These are phyloP conservation scores for Sigmodon hispidus DNA, from an alignment of 2,113 vertebrate genomes.

Conservation along the genomic window DNA sequence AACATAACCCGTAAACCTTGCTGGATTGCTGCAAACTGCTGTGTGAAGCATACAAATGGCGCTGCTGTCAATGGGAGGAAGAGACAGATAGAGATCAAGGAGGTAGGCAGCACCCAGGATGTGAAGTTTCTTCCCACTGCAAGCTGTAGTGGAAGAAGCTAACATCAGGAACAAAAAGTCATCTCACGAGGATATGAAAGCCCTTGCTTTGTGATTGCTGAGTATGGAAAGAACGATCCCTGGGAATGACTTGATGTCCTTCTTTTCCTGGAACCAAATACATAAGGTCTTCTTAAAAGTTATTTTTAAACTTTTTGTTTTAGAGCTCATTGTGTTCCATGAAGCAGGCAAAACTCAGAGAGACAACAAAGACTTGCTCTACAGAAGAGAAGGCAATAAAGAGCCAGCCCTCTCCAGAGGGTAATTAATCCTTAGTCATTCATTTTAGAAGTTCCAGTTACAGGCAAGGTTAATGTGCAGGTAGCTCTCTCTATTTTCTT, in stretches of 20 bases:
- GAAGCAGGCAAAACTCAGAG: slow-evolving; percentile 80
- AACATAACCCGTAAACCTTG: slow-evolving; percentile 83
- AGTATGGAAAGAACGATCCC: slow-evolving; percentile 20
- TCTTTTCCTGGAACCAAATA: slow-evolving; percentile 51
- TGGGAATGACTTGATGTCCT: slow-evolving; percentile 49
- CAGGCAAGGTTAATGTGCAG: slow-evolving; percentile 87
- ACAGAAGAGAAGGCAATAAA: slow-evolving; percentile 80
- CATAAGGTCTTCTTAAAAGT: slow-evolving; percentile 42
- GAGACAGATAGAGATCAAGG: slow-evolving; percentile 74
- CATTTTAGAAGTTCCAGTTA: slow-evolving; percentile 82
- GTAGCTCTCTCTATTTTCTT: slow-evolving; percentile 86
- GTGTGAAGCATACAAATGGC: slow-evolving; percentile 72
- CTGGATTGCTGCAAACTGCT: slow-evolving; percentile 80
- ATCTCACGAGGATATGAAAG: neutral
- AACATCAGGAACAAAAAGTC: slow-evolving; percentile 68
- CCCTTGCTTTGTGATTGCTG: slow-evolving; percentile 55
- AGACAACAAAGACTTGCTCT: slow-evolving; percentile 85
- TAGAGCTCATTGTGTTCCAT: slow-evolving; percentile 77
- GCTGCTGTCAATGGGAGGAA: slow-evolving; percentile 73
- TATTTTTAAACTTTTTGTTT: slow-evolving; percentile 74
- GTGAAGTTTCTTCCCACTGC: slow-evolving; percentile 24
- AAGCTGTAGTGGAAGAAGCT: slow-evolving; percentile 63
- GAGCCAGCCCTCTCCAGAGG: slow-evolving; percentile 84
- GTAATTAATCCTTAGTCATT: slow-evolving; percentile 87
- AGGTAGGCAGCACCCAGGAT: slow-evolving; percentile 64